Evolutionary conservation across 1,140 invertebrate species (phyloP).

Genomic region (Trissolcus basalis): DNA sequence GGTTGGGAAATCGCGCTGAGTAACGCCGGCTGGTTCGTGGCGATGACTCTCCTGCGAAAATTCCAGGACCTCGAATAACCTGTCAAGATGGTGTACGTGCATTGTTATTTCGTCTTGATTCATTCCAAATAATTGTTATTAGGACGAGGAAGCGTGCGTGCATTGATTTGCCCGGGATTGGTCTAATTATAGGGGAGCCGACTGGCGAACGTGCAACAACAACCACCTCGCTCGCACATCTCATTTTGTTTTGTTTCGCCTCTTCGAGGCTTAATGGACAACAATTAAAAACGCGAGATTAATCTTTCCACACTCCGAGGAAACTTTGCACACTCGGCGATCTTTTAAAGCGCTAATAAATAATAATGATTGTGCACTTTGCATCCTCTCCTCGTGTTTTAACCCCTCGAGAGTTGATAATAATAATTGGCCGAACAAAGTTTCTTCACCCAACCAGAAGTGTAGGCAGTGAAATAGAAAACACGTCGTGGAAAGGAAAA

Average conservation of each 20-base stretch:
- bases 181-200: constrained; percentile 33
- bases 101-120: constrained; percentile 16
- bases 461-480: no score
- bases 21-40: no score
- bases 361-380: constrained; percentile 9
- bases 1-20: no score
- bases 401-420: background rate
- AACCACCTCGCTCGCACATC: constrained; percentile 17
- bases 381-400: background rate
- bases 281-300: constrained; percentile 25
- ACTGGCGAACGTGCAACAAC: constrained; percentile 13
- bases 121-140: constrained; percentile 39
- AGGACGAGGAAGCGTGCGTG: constrained; percentile 31
- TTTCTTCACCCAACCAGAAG: no score
- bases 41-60: no score
- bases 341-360: constrained; percentile 2
- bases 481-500: no score
- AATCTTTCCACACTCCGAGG: constrained; percentile 19
- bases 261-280: constrained; percentile 14
- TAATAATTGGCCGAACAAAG: no score
- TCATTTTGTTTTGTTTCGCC: constrained; percentile 5
- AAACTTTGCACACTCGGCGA: background rate
- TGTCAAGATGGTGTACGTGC: constrained; percentile 34
- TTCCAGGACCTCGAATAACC: constrained; percentile 14
- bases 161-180: constrained; percentile 31